Conservation (phyloP, 2,888 invertebrate genomes). For the Thecocarcelia acutangulata region DNA sequence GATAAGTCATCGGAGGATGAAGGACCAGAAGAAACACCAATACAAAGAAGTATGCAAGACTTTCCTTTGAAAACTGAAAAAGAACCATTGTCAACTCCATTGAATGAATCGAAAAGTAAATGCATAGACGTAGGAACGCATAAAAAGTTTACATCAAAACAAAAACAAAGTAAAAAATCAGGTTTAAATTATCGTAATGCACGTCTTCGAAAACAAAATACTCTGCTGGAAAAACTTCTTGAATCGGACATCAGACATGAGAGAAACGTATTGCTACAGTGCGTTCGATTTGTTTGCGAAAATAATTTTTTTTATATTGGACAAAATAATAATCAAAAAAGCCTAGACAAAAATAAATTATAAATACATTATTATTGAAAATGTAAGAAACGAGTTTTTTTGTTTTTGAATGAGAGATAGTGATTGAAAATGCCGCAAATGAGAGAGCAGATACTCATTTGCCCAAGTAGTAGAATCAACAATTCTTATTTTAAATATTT, state of each 20-base stretch:
- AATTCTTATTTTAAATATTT: too few species aligned
- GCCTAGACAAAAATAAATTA: not conserved
- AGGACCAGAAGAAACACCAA: slow-evolving; percentile 74
- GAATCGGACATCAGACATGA: slow-evolving; percentile 91
- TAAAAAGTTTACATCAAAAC: not conserved
- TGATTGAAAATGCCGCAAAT: too few species aligned
- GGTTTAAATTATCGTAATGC: slow-evolving; percentile 77
- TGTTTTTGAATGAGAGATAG: too few species aligned
- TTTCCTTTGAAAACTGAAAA: not conserved
- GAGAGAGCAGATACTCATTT: too few species aligned
- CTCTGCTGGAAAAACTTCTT: slow-evolving; percentile 87
- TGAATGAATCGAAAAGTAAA: slow-evolving; percentile 1
- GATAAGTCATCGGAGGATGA: slow-evolving; percentile 73
- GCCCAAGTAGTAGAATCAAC: too few species aligned
- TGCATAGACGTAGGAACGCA: not conserved
- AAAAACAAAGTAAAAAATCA: slow-evolving; percentile 44
- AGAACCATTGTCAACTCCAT: not conserved
- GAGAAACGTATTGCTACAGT: slow-evolving; percentile 92
- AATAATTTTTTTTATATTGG: slow-evolving; percentile 87
- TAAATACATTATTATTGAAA: slow-evolving; percentile 5
- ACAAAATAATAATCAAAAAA: slow-evolving; percentile 20
- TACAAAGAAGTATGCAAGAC: slow-evolving; percentile 64
- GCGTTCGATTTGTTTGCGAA: slow-evolving; percentile 89
- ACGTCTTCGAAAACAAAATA: slow-evolving; percentile 78
- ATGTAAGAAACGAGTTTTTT: too few species aligned